Evolutionary conservation across 2,888 invertebrate genomes (phyloP).

Genomic region (Lapara coniferarum): DNA sequence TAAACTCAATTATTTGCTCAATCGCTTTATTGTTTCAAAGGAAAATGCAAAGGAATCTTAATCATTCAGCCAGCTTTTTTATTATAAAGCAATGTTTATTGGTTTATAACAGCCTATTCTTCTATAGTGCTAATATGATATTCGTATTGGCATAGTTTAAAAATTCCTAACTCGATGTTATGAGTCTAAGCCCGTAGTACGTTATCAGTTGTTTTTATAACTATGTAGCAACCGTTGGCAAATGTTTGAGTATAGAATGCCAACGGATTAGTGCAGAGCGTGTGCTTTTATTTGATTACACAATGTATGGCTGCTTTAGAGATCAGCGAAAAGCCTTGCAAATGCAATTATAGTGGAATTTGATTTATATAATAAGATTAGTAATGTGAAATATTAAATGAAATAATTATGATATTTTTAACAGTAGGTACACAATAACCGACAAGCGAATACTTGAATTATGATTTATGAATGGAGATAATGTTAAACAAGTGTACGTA

Average conservation of each 20-base stretch:
- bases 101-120: too few species aligned
- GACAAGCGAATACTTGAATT: slow-evolving; percentile 9
- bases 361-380: slow-evolving; percentile 8
- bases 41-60: background rate
- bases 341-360: slow-evolving; percentile 10
- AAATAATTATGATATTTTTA: background rate
- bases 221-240: slow-evolving; percentile 25
- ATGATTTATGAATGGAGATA: slow-evolving; percentile 9
- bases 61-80: background rate
- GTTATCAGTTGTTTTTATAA: slow-evolving; percentile 3
- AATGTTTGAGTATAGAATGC: slow-evolving; percentile 26
- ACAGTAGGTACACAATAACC: background rate
- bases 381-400: background rate
- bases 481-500: slow-evolving; percentile 16
- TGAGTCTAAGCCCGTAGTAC: background rate
- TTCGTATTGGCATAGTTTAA: background rate
- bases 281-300: slow-evolving; percentile 15
- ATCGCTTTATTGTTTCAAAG: background rate
- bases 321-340: slow-evolving; percentile 6
- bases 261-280: slow-evolving; percentile 19
- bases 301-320: slow-evolving; percentile 19
- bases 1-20: background rate
- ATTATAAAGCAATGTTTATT: too few species aligned
- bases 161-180: slow-evolving; percentile 18
- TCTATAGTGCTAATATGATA: background rate